Base-by-base conservation (phyloP, 2,888 invertebrate genomes). In the Strigamia maritima region DNA sequence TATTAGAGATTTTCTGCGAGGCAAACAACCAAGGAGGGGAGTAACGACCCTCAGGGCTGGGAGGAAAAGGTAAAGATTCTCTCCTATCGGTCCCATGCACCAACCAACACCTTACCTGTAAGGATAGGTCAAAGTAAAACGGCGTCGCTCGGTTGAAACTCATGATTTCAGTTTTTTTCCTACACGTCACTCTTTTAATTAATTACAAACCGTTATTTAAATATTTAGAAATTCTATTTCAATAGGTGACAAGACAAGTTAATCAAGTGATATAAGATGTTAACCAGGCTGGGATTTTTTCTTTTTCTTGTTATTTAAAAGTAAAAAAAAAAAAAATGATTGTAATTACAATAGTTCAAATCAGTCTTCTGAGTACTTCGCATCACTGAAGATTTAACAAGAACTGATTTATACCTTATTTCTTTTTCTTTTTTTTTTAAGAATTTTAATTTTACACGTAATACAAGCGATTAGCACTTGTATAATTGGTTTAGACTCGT, bases 141-240 rank as follows among this genome's bases (percentile, higher is more conserved):
- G 70, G 70, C 70, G 70, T 70, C 70, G 70, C 70, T 70, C 70
- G 70, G 70, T 70, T 70, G 70, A 26, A 12, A 70, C 70, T 70
- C 12, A 70, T 26, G 70, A 35, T 35, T 35, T 8, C 6, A 35
- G 35, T 35, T 35, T 35, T 31, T 35, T 35, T n/a, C n/a, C 6
- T 35, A 2, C 35, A 35, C 35, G 2, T 6, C 35, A 35, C 7
- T 35, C 35, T 35, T 35, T 35, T 35, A 35, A 35, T 35, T 35
- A 35, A 35, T 35, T 35, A 35, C 35, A 35, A 2, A 35, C 35
- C 35, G 35, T 35, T 35, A 35, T 35, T 35, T 35, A 1, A 4
- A 35, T 10, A 35, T 6, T 35, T n/a, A n/a, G n/a, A n/a, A n/a
- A n/a, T n/a, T n/a, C n/a, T n/a, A n/a, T n/a, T n/a, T 35, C 6